Evolutionary conservation across 1,140 invertebrate species (phyloP), one percentile per base, ranked within the genome.

Genomic region (Caenorhabditis briggsae): DNA sequence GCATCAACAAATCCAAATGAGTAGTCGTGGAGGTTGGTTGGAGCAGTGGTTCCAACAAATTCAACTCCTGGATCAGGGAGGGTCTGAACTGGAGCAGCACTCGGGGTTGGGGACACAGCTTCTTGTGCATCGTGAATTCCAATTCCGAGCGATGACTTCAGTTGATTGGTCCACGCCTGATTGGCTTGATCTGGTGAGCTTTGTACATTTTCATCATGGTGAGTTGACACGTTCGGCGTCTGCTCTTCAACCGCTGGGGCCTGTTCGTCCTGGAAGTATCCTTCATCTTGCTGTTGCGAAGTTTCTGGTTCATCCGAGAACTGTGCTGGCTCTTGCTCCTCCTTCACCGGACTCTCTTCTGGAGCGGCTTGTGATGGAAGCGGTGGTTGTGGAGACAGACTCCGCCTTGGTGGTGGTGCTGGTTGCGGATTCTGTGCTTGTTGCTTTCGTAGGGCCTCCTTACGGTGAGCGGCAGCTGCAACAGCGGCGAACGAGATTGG

Each of bases 401-500:
- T 83, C 55, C 82, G 25, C 84, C 61, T 12, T 78, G 61, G 84
- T 11, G 65, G 48, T 41, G 58, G 18, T 33, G 58, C 16, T 6
- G 83, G 43, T n/a, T 41, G 64, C 5, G 84, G 48, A 56, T 58
- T 53, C n/a, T 58, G 84, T 12, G 74, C 50, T 25, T 70, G 74
- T 33, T 64, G 58, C 20, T 56, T 55, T 43, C 48, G 74, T 14
- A 78, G 53, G 16, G 74, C 64, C 23, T 86, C 85, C 9, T 74
- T 82, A 14, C 85, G 74, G n/a, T 70, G 64, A 41, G 85, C 85
- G 2, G 85, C 85, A 25, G 85, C 85, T 16, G 85, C 85, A 23
- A 86, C 85, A 11, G 85, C 85, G 14, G 85, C 85, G 56, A 86
- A 86, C 5, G 85, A 86, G 43, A 83, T 86, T 41, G 85, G 70